Conservation (phyloP, 2,113 vertebrate species). For the Seriola rivoliana region DNA sequence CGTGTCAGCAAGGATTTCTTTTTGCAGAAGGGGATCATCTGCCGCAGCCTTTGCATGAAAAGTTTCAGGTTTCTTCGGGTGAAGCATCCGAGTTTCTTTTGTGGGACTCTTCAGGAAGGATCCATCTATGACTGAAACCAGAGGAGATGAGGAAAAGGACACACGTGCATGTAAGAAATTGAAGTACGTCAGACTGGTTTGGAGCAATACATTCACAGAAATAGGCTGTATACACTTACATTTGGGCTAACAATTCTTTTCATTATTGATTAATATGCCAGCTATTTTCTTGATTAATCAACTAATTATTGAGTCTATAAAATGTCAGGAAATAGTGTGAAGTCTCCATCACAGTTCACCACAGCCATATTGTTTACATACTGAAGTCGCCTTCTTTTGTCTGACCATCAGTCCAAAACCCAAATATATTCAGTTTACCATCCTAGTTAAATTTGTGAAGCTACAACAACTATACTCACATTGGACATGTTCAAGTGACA, state of each 20-base stretch:
- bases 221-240: too few species aligned
- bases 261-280: too few species aligned
- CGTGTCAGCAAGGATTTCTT: not conserved
- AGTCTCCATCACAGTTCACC: too few species aligned
- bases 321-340: too few species aligned
- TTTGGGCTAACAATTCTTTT: too few species aligned
- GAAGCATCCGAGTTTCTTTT: not conserved
- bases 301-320: too few species aligned
- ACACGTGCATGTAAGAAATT: not conserved
- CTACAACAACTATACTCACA: constrained; percentile 58
- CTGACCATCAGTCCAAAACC: not conserved
- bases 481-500: constrained; percentile 53
- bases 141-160: not conserved
- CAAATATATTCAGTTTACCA: not conserved
- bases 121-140: constrained; percentile 18
- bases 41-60: not conserved
- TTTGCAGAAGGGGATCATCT: not conserved
- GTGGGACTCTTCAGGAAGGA: constrained; percentile 27
- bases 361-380: not conserved
- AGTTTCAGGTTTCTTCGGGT: constrained; percentile 6
- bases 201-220: not conserved
- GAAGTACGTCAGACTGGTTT: not conserved
- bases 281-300: too few species aligned
- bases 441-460: too few species aligned
- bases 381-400: not conserved